Conservation (phyloP, 2,113 vertebrate genomes). For the Xiphophorus couchianus region DNA sequence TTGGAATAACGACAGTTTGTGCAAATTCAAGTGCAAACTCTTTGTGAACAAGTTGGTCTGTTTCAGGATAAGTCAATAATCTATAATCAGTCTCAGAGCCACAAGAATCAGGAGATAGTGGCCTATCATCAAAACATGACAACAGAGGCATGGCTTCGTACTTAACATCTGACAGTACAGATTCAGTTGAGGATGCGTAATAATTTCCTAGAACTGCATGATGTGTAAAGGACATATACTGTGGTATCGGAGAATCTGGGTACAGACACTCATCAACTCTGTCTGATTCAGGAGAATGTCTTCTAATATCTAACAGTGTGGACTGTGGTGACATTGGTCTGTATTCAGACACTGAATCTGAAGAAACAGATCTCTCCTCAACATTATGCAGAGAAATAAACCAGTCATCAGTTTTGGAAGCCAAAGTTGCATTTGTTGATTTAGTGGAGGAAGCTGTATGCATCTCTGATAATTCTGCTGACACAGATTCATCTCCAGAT, state of each 20-base stretch:
- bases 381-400: slow-evolving; percentile 35
- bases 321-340: slow-evolving; percentile 21
- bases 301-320: slow-evolving; percentile 1
- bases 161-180: slow-evolving; percentile 42
- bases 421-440: neutral
- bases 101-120: slow-evolving; percentile 53
- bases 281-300: slow-evolving; percentile 17
- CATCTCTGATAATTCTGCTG: neutral
- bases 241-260: slow-evolving; percentile 13
- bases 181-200: slow-evolving; percentile 14
- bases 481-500: slow-evolving; percentile 33
- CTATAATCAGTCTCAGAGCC: slow-evolving; percentile 10
- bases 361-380: slow-evolving; percentile 20
- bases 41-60: neutral
- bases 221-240: neutral
- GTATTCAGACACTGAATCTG: slow-evolving; percentile 3
- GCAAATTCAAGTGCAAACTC: neutral
- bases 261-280: slow-evolving; percentile 1
- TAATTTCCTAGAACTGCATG: too few relatives aligned
- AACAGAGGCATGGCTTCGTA: slow-evolving; percentile 13
- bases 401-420: slow-evolving; percentile 28
- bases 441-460: slow-evolving; percentile 15
- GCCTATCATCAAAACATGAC: slow-evolving; percentile 32
- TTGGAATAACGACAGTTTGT: neutral
- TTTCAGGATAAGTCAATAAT: neutral